Base-by-base conservation (phyloP, 2,888 invertebrate genomes). In the Coleophora flavipennella region DNA sequence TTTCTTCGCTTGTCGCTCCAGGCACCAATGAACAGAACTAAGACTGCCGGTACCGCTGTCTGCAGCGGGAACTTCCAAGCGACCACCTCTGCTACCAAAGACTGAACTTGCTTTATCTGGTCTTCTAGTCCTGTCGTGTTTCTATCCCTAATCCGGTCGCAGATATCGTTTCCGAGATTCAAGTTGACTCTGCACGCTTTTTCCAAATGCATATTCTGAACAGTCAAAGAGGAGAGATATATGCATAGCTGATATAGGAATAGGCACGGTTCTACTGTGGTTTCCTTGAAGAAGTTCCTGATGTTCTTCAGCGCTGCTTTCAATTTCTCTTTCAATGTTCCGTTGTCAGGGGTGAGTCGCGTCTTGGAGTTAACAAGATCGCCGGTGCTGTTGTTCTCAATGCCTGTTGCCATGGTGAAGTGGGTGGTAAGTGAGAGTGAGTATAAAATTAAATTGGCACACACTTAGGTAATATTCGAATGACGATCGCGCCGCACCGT, bases 201-300 rank as follows among this genome's bases (percentile, higher is more conserved):
- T 58, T 89, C 88, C 50, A 87, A 76, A 53, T 88, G 87, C 70
- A 89, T 78, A 44, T 85, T 86, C 46, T 79, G 76, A 8, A 88
- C 77, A 1, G 88, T 86, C 20, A 89, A 61, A 31, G 90, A 89
- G 0, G 93, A 92, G 14, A 89, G 62, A 1, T 88, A 86, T 34
- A 87, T 88, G 44, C 90, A 90, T 62, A 90, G 72, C 59, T 90
- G 88, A 59, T 89, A 91, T 46, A 86, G 77, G 45, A 89, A 87
- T 46, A 91, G 62, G 52, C 91, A 88, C 8, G 91, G 91, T 53
- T 91, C 91, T 1, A 91, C 90, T 0, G 90, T 90, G 1, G 75
- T 80, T 54, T 84, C 83, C 2, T 61, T 59, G 28, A 75, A 58
- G 41, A 71, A 56, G 50, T 55, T 53, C 49, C 70, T 76, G 11